A percentile compares a stretch with the other conserved stretches of the same genome.
These are phyloP conservation scores for Drosophila melanosoma DNA, from an alignment of 2,888 invertebrate genomes.

Conservation along the genomic window DNA sequence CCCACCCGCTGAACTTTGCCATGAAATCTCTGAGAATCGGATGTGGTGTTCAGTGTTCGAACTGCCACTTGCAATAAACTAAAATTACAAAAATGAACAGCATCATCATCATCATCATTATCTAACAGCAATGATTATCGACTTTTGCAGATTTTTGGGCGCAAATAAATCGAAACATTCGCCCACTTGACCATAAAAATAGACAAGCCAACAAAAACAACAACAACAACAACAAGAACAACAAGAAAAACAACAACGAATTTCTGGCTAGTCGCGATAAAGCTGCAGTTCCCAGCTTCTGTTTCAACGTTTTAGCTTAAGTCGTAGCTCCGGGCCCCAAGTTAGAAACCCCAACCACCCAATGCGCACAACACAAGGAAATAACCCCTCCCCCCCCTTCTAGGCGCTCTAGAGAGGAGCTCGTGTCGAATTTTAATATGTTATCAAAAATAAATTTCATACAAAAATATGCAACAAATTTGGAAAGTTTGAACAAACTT, in stretches of 20 bases:
- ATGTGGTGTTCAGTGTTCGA: neutral
- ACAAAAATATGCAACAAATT: neutral
- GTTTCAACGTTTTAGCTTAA: slow-evolving; percentile 41
- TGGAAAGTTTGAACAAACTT: neutral
- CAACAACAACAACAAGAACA: neutral
- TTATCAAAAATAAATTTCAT: neutral
- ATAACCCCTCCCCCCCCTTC: neutral
- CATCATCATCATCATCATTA: slow-evolving; percentile 15
- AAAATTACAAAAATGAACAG: slow-evolving; percentile 53
- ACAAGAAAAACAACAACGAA: neutral
- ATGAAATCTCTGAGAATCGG: neutral
- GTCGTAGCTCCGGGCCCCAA: slow-evolving; percentile 7
- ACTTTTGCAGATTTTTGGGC: slow-evolving; percentile 51
- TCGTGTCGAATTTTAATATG: neutral
- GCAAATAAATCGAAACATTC: slow-evolving; percentile 71
- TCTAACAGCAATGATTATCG: slow-evolving; percentile 11
- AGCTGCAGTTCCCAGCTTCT: slow-evolving; percentile 30
- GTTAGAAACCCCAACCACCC: neutral
- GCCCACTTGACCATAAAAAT: slow-evolving; percentile 63
- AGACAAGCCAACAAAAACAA: slow-evolving; percentile 47
- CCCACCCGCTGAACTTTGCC: neutral
- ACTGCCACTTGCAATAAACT: slow-evolving; percentile 45
- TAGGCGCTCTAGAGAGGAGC: slow-evolving; percentile 5
- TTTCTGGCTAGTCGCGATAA: slow-evolving; percentile 47
- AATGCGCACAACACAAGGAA: neutral